Evolutionary conservation across 2,113 vertebrate species (phyloP).

Genomic region (Saguinus imperator): DNA sequence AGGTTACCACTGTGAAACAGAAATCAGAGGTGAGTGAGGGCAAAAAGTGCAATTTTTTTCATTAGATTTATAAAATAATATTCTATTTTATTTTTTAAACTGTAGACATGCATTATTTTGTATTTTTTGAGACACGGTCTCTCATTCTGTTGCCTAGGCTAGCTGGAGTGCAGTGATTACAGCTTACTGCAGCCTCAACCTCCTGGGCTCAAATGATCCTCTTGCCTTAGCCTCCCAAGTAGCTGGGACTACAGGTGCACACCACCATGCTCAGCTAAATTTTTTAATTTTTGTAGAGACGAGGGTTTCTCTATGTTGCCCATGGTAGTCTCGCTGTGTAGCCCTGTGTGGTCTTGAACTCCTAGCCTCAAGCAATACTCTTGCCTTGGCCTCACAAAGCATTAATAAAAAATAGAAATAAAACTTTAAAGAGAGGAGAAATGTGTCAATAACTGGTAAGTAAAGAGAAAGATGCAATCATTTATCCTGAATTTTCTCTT

Average conservation of each 20-base stretch:
- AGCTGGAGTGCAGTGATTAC: neutral
- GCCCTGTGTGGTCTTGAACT: neutral
- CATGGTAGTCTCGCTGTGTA: neutral
- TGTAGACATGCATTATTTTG: neutral
- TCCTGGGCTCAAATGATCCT: neutral
- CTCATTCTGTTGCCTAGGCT: neutral
- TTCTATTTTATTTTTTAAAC: constrained; percentile 34
- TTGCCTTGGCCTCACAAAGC: neutral
- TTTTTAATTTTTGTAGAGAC: neutral
- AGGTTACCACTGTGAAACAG: neutral
- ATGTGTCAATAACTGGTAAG: neutral
- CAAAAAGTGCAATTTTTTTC: neutral
- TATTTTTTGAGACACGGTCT: neutral
- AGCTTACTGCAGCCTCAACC: neutral
- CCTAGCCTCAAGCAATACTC: neutral
- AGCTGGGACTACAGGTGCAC: neutral
- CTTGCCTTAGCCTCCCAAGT: neutral
- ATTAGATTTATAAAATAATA: neutral
- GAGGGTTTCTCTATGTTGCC: neutral
- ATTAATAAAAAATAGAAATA: neutral
- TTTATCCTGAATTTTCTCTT: constrained; percentile 29
- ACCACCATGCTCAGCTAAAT: neutral
- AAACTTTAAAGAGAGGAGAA: neutral
- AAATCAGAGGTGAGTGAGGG: neutral
- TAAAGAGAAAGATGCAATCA: neutral